Percentiles rank a stretch among this genome's conserved stretches.
These are phyloP conservation scores for Apodemia duryi DNA, from an alignment of 2,888 invertebrate genomes.

Conservation along the genomic window DNA sequence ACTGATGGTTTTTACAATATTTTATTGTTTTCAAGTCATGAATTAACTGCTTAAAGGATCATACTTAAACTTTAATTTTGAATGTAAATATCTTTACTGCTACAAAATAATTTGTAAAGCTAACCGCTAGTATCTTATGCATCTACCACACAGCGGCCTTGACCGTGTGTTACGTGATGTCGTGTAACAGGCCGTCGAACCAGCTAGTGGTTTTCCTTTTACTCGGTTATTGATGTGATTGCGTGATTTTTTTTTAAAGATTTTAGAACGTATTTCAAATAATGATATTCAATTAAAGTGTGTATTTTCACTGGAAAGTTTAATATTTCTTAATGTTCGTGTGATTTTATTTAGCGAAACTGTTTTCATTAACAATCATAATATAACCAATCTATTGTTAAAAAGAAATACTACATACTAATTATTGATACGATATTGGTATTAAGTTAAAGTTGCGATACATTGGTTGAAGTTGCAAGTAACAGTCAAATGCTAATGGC, in stretches of 20 bases:
- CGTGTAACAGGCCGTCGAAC: conserved; percentile 38
- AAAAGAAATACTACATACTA: too few relatives aligned
- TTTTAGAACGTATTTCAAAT: conserved; percentile 3
- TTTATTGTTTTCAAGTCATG: too few relatives aligned
- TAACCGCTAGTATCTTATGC: neutral
- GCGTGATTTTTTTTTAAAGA: neutral
- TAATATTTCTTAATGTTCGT: neutral
- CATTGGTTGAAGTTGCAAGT: too few relatives aligned
- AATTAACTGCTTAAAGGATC: too few relatives aligned
- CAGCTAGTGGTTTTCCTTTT: conserved; percentile 4
- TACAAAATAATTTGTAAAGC: neutral
- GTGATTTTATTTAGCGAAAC: neutral
- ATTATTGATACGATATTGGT: too few relatives aligned
- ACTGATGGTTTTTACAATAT: too few relatives aligned
- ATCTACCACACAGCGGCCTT: conserved; percentile 36
- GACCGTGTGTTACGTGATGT: conserved; percentile 41
- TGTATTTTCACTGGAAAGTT: conserved; percentile 8
- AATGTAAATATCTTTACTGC: too few relatives aligned
- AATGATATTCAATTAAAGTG: neutral
- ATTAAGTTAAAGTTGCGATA: too few relatives aligned
- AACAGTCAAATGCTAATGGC: too few relatives aligned
- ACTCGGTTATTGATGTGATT: conserved; percentile 1
- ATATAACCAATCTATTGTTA: too few relatives aligned
- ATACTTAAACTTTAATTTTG: too few relatives aligned
- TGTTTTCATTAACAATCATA: neutral